phyloP scores from a whole-genome alignment of 2,888 invertebrate genomes.

The Lissonota sp. region DNA sequence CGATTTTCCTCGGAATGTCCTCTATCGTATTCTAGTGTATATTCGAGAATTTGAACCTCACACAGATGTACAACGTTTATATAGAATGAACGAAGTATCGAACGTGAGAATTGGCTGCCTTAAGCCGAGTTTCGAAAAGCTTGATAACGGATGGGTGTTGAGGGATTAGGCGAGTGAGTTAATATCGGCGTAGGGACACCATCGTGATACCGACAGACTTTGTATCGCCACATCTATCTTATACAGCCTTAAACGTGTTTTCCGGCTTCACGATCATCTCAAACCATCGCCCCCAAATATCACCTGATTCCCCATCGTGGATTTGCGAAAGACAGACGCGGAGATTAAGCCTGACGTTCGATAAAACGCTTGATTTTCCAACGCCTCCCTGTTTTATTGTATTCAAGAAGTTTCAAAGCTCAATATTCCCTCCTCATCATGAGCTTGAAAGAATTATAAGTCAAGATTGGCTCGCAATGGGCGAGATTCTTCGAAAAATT shows the following conservation, averaged over 20 bases:
- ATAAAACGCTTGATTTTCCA: no score
- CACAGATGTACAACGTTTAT: conserved; percentile 20
- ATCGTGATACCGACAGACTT: conserved; percentile 20
- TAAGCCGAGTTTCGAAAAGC: conserved; percentile 59
- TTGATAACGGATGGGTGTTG: conserved; percentile 56
- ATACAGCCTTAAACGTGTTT: conserved; percentile 25
- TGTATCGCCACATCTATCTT: conserved; percentile 12
- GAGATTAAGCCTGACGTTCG: conserved; percentile 14
- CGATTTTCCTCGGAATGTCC: no score
- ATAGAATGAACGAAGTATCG: conserved; percentile 27
- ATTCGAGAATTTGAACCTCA: no score
- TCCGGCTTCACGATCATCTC: neutral
- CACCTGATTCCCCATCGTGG: neutral
- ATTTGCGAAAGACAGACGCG: neutral
- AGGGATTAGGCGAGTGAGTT: conserved; percentile 51
- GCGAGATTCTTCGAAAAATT: no score
- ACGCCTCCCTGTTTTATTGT: no score
- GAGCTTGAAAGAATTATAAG: no score
- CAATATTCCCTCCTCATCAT: no score
- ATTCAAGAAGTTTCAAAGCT: no score
- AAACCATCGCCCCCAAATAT: conserved; percentile 3
- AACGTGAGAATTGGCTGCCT: conserved; percentile 47
- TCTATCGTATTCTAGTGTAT: no score
- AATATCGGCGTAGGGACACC: conserved; percentile 20
- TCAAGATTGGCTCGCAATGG: no score